Evolutionary conservation across 2,113 vertebrate species (phyloP).

Genomic region (Leptocoma aspasia): DNA sequence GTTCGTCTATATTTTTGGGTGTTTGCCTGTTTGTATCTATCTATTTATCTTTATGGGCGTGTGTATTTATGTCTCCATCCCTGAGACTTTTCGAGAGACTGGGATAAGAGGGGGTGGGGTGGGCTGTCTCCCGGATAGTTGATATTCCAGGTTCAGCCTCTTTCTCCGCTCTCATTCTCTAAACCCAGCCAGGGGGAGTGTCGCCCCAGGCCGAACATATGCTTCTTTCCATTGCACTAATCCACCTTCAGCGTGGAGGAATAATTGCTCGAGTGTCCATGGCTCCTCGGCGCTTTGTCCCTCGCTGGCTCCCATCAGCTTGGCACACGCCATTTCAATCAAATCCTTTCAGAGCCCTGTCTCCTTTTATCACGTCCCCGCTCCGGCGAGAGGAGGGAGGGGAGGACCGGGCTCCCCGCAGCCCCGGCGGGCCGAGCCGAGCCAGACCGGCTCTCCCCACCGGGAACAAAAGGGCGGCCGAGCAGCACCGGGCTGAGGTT

Average conservation of each 20-base stretch:
- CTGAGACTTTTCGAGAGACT: constrained; percentile 44
- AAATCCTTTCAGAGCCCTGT: constrained; percentile 86
- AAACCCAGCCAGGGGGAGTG: constrained; percentile 97
- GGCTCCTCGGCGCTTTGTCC: constrained; percentile 97
- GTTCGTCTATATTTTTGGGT: background rate
- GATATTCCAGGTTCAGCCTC: constrained; percentile 86
- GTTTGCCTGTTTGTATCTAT: background rate
- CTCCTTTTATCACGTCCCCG: constrained; percentile 89
- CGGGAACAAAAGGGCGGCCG: constrained; percentile 48
- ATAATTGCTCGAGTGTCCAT: constrained; percentile 99
- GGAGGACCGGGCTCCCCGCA: constrained; percentile 73
- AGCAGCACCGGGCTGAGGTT: background rate
- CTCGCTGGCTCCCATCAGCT: constrained; percentile 96
- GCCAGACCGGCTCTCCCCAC: background rate
- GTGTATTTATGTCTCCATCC: constrained; percentile 22
- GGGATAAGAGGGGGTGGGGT: constrained; percentile 37
- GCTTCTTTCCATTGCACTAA: constrained; percentile 99
- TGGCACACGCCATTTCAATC: constrained; percentile 99
- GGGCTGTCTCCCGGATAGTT: constrained; percentile 78
- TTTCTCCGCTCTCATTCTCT: constrained; percentile 87
- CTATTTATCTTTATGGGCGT: background rate
- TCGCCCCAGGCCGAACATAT: constrained; percentile 99
- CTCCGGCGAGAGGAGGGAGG: constrained; percentile 78
- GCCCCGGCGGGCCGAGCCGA: background rate
- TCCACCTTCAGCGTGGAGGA: constrained; percentile 99